phyloP scores from a whole-genome alignment of 2,888 invertebrate genomes.

The Mechanitis mazaeus region DNA sequence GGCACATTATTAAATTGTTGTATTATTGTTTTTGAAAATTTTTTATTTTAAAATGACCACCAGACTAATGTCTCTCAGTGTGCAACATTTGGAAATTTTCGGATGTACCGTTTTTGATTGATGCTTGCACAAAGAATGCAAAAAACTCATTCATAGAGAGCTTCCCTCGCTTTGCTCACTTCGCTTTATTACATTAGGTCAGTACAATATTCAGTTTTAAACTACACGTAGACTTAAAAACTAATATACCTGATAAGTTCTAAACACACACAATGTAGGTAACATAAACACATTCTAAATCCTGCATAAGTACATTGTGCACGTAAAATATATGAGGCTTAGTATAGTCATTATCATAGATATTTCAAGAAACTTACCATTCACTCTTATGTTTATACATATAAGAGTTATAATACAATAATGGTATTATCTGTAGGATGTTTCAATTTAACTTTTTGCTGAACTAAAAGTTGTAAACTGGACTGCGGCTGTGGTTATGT shows the following conservation, averaged over 20 bases:
- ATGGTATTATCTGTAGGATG: constrained; percentile 36
- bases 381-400: constrained; percentile 5
- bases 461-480: constrained; percentile 21
- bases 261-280: constrained; percentile 4
- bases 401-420: constrained; percentile 13
- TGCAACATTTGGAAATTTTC: too few relatives aligned
- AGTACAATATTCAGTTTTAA: background rate
- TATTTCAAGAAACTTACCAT: constrained; percentile 8
- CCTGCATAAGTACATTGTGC: constrained; percentile 21
- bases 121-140: too few relatives aligned
- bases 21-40: too few relatives aligned
- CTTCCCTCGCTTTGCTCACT: too few relatives aligned
- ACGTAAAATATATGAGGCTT: constrained; percentile 21
- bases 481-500: constrained; percentile 40
- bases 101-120: too few relatives aligned
- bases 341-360: constrained; percentile 21
- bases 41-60: too few relatives aligned
- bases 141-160: too few relatives aligned
- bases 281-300: constrained; percentile 7
- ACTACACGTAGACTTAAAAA: constrained; percentile 5
- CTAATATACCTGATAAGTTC: constrained; percentile 7
- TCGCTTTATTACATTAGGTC: background rate
- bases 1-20: too few relatives aligned
- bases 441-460: constrained; percentile 61
- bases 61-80: too few relatives aligned